Conservation (phyloP, 2,113 vertebrate species). For the Tringa solitaria region DNA sequence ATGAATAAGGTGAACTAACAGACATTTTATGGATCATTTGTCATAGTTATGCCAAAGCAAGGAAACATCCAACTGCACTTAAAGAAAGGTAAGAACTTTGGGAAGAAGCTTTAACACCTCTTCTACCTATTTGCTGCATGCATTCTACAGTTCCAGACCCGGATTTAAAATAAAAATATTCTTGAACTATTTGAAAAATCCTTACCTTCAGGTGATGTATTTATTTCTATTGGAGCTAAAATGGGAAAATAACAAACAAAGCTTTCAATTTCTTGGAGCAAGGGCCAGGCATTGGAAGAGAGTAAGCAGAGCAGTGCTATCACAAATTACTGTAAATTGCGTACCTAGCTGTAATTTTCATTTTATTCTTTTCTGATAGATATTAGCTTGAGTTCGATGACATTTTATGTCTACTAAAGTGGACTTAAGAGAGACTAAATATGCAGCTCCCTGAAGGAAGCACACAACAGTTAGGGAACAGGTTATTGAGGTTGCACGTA, state of each 20-base stretch:
- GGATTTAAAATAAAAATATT: neutral
- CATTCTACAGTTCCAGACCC: neutral
- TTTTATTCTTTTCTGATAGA: neutral
- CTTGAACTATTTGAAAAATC: neutral
- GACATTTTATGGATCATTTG: neutral
- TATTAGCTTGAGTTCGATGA: neutral
- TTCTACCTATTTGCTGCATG: neutral
- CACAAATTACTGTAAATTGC: neutral
- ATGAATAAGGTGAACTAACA: neutral
- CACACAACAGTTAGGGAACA: neutral
- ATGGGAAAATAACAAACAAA: neutral
- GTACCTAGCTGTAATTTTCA: neutral
- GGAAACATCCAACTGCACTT: neutral
- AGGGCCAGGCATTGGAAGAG: neutral
- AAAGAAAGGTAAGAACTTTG: neutral
- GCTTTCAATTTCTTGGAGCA: neutral
- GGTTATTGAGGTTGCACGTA: neutral
- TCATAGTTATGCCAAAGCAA: slow-evolving; percentile 7
- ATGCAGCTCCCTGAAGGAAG: neutral
- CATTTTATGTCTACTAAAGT: neutral
- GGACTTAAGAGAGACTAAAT: neutral
- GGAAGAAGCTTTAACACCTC: neutral
- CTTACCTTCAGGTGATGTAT: neutral
- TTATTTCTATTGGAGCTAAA: neutral
- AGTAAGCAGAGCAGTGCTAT: neutral